Evolutionary conservation across 2,797 vertebrate species (phyloP), one percentile per base, ranked within the genome.

Genomic region (Falco cherrug): DNA sequence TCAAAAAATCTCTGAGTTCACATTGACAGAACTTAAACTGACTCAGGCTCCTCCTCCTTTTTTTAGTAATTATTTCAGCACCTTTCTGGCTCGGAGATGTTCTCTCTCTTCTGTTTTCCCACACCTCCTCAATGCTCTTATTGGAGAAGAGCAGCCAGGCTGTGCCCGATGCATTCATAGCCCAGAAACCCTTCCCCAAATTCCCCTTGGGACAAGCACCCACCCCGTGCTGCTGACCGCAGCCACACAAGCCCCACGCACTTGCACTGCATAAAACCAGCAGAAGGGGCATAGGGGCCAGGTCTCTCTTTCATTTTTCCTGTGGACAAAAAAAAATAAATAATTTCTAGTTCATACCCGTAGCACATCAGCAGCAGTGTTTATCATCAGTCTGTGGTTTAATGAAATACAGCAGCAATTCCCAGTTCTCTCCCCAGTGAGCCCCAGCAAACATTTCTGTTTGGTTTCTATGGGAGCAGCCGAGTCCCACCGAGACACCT

Each of bases 341-440:
- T 39, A 33, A 35, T 13, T 13, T 39, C 79, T 33, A 51, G 43
- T 76, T 97, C 96, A 93, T 87, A 95, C 95, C 97, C 70, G 50
- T 96, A 97, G 98, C 97, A 97, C 97, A 94, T 94, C 90, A 97
- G 96, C 97, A 96, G 96, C 94, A 95, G 87, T 18, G 48, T 91
- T 80, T 54, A 65, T 54, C 39, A 90, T 57, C 47, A 89, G 74
- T 41, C 90, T 80, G 83, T 91, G 97, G 96, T 96, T 87, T 89
- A 97, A 97, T 96, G 97, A 94, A 91, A 98, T 87, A 97, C 97
- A 98, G 98, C 97, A 98, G 98, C 98, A 98, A 98, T 98, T 98
- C 98, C 98, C 98, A 98, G 96, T 97, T 97, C 74, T 56, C 90
- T 87, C 91, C 96, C 70, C 92, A 74, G 85, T 39, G 85, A 92